Conservation (phyloP, 2,113 vertebrate species). For the Sphyrna mokarran region DNA sequence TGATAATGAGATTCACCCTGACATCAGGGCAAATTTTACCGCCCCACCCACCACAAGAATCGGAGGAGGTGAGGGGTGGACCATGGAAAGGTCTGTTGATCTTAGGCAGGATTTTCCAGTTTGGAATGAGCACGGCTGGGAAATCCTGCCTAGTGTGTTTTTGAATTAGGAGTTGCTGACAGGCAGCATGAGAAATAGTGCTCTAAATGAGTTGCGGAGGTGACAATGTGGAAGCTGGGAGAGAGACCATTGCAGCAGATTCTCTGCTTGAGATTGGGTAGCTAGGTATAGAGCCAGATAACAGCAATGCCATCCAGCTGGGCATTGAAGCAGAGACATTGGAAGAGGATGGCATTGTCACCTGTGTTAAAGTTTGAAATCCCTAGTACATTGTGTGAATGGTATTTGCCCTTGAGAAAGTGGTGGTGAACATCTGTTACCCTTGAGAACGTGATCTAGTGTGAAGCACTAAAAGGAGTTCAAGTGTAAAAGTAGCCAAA, state of each 20-base stretch:
- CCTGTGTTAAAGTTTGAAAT: not conserved
- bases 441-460: not conserved
- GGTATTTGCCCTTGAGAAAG: not conserved
- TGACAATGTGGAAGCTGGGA: not conserved
- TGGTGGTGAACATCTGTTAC: too few species aligned
- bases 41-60: too few species aligned
- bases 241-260: not conserved
- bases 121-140: too few species aligned
- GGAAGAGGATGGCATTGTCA: not conserved
- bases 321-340: not conserved
- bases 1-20: not conserved
- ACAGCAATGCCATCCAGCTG: not conserved
- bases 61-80: too few species aligned
- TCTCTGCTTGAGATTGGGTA: too few species aligned
- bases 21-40: not conserved
- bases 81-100: too few species aligned
- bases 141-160: not conserved
- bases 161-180: not conserved
- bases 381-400: not conserved
- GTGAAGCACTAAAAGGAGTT: not conserved
- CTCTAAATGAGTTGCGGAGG: not conserved
- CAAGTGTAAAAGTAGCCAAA: not conserved
- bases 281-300: not conserved
- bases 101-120: too few species aligned
- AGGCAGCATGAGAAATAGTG: not conserved